Evolutionary conservation across 2,888 invertebrate genomes (phyloP), one percentile per base, ranked within the genome.

Genomic region (Clusia tigrina): DNA sequence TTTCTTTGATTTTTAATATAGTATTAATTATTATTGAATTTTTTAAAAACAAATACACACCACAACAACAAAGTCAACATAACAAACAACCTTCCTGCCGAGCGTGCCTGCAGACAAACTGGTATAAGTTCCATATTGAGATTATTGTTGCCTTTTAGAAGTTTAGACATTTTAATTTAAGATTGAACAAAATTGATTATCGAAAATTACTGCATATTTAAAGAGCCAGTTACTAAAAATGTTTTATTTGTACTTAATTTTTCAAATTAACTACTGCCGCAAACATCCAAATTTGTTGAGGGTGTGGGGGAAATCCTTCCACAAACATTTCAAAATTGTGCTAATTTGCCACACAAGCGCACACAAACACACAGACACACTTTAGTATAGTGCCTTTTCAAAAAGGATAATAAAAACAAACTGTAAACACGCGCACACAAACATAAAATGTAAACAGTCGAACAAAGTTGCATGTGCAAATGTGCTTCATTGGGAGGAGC

Each of bases 71-170:
- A 60, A 65, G 53, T 22, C 56, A 38, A 53, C 63, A 61, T 58
- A 64, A 56, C 67, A 56, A 71, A 69, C 69, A 69, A 76, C 81
- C 82, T 82, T 83, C 83, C 82, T 83, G 82, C 82, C 82, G 80
- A 75, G 76, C 80, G 81, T 75, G 76, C 75, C 75, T 71, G 68
- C 66, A 70, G 38, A 57, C n/a, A 64, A 63, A 62, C 60, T 55
- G 63, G 60, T 63, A 62, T 57, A 51, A 42, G 26, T 62, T 54
- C 51, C 57, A 63, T 59, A n/a, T n/a, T n/a, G n/a, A n/a, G n/a
- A n/a, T n/a, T n/a, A n/a, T n/a, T n/a, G n/a, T n/a, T n/a, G n/a
- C n/a, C n/a, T n/a, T n/a, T n/a, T n/a, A n/a, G n/a, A n/a, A n/a
- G n/a, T n/a, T n/a, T n/a, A n/a, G n/a, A n/a, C n/a, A n/a, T n/a